Evolutionary conservation across 2,888 invertebrate genomes (phyloP), one percentile per base, ranked within the genome.

Genomic region (Thecophora atra): DNA sequence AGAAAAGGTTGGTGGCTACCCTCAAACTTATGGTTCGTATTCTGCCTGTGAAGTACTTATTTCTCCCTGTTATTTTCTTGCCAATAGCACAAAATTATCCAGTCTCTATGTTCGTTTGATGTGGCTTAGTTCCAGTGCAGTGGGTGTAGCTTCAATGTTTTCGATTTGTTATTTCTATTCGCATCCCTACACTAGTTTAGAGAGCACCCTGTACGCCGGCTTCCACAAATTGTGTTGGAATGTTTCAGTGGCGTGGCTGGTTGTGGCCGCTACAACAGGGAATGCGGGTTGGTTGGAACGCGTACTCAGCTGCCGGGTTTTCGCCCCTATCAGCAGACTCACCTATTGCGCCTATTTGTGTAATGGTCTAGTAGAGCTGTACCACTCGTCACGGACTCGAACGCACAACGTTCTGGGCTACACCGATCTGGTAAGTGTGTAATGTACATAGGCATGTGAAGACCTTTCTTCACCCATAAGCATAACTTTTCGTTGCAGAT

Each of bases 311-410:
- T 76, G 77, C 26, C 78, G 80, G 79, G 87, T 89, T 64, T 89
- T 92, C 77, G 89, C 90, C 37, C 91, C 92, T 0, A 86, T 93
- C 21, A 91, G 92, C 75, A 88, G 92, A 77, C 84, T 93, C 72
- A 92, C 92, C 0, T 93, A 91, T 81, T 91, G 92, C 77, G 92
- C 92, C 1, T 93, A 93, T 82, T 87, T 93, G 67, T 89, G 91
- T 42, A 93, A 93, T 81, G 93, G 93, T 3, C 86, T 92, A 26
- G 88, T 93, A 0, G 92, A 91, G 81, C 83, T 93, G 73, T 91
- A 91, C 83, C 89, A 89, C 77, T 87, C 89, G 5, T 90, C 91
- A 1, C 89, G 89, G 64, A 78, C 90, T 56, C 86, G 91, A 79
- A 88, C 89, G 82, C 90, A 91, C 1, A 83, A 89, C 60, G 89